Base-by-base conservation (phyloP, 2,797 vertebrate species). In the Gephyroberyx darwinii region DNA sequence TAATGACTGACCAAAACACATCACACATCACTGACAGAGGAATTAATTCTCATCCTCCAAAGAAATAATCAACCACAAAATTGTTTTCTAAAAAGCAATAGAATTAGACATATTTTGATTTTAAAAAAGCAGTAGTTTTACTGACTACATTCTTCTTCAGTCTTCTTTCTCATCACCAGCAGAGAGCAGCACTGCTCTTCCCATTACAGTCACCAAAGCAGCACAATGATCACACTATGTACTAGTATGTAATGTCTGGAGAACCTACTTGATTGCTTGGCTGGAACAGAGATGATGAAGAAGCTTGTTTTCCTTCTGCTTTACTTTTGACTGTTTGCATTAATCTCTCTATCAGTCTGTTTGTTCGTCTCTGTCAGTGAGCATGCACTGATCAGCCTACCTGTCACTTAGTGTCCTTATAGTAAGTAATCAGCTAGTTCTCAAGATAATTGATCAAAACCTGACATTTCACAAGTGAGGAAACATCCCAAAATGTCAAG, bases 141-240 rank as follows among this genome's bases (percentile, higher is more conserved):
- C 4, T 9, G 2, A 3, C 17, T 12, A 10, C 0, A 64, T 7
- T 0, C 0, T n/a, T 26, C 26, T 26, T 26, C 26, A 26, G n/a
- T 16, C 2, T 65, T 74, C 45, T 58, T 41, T 56, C 5, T 20
- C 1, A 51, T 30, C 19, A 74, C 90, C 91, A 90, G 79, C 72
- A 91, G 91, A 87, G 82, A 80, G 92, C 58, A 78, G 82, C 73
- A 89, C 17, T 71, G 33, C 9, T 56, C 74, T 71, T 9, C 39
- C 5, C 4, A 58, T 73, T 41, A 9, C 0, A 37, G 12, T 39
- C 43, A n/a, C 26, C 22, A 61, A 19, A 57, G 4, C 17, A 57
- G 16, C 33, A 19, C 8, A 57, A 45, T 14, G 43, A 14, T 45
- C 1, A 5, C 13, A 35, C 33, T 35, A 35, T 35, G 8, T 8